Evolutionary conservation across 2,797 vertebrate species (phyloP), one percentile per base, ranked within the genome.

Genomic region (Melanotaenia boesemani): DNA sequence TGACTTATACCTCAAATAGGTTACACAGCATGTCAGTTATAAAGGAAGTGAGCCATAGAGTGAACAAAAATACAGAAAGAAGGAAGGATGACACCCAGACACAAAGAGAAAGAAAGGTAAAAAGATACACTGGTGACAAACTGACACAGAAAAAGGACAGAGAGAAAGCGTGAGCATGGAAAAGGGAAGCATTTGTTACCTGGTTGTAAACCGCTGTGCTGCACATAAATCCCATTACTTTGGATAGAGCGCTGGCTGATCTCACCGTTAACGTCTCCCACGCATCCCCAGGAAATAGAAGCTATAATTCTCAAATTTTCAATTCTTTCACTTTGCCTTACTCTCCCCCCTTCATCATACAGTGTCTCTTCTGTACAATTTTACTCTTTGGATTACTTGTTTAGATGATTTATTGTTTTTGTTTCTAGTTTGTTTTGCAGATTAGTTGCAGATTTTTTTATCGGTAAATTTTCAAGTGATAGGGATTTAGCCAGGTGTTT

Each of bases 161-260:
- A 62, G 74, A 80, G 78, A 41, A 58, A 78, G 69, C 68, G 70
- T 59, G 36, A 77, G 70, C 10, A 22, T 77, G 67, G 75, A 72
- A 41, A 81, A 81, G 74, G 81, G 86, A 90, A 76, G 84, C 77
- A 86, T 91, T 90, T 91, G 89, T 91, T 92, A 86, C 87, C 84
- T 86, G 85, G 77, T 87, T 84, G 87, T 90, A 92, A 94, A 93
- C 84, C 60, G 80, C 86, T 82, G 88, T 81, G 87, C 84, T 86
- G 86, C 92, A 91, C 91, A 93, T 92, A 92, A 92, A 92, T 94
- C 89, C 90, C 81, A 89, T 93, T 92, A 93, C 88, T 89, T 78
- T 89, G 85, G 87, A 87, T 92, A 83, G 88, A 91, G 89, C 68
- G 70, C 80, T 79, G 79, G 84, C 88, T 90, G 91, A 92, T 93